A percentile compares a stretch with the other conserved stretches of the same genome.
phyloP scores from a whole-genome alignment of 2,888 invertebrate species.

The Aricia artaxerxes region DNA sequence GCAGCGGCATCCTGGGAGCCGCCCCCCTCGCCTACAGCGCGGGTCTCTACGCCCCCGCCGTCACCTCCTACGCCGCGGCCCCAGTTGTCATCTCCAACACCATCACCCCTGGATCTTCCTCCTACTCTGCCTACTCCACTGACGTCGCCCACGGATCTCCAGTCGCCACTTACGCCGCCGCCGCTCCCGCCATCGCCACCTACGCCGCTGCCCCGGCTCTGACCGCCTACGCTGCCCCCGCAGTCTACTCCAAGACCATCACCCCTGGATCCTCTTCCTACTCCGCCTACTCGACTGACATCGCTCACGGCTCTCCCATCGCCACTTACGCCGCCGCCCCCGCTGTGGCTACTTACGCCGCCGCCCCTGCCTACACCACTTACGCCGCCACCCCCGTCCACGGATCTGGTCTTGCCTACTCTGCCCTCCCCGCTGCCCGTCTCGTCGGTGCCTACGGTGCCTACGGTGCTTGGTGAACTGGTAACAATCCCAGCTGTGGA shows the following conservation, averaged over 20 bases:
- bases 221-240: conserved; percentile 44
- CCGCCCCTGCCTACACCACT: conserved; percentile 41
- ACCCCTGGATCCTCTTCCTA: conserved; percentile 41
- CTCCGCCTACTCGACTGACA: conserved; percentile 44
- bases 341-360: conserved; percentile 49
- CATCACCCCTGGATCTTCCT: conserved; percentile 60
- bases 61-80: conserved; percentile 48
- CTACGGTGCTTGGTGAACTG: conserved; percentile 79
- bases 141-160: conserved; percentile 47
- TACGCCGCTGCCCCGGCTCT: conserved; percentile 44
- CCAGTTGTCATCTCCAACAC: conserved; percentile 60
- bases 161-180: conserved; percentile 43
- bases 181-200: conserved; percentile 38
- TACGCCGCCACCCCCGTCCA: conserved; percentile 40
- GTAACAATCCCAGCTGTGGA: conserved; percentile 33
- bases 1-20: conserved; percentile 67
- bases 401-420: conserved; percentile 72
- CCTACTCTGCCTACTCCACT: conserved; percentile 46
- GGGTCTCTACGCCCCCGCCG: conserved; percentile 42
- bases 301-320: conserved; percentile 44
- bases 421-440: conserved; percentile 60
- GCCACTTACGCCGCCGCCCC: conserved; percentile 30
- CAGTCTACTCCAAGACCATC: conserved; percentile 32
- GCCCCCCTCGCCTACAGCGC: conserved; percentile 32
- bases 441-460: conserved; percentile 79